Base-by-base conservation (phyloP, 2,797 vertebrate species). In the Pogonophryne albipinna region DNA sequence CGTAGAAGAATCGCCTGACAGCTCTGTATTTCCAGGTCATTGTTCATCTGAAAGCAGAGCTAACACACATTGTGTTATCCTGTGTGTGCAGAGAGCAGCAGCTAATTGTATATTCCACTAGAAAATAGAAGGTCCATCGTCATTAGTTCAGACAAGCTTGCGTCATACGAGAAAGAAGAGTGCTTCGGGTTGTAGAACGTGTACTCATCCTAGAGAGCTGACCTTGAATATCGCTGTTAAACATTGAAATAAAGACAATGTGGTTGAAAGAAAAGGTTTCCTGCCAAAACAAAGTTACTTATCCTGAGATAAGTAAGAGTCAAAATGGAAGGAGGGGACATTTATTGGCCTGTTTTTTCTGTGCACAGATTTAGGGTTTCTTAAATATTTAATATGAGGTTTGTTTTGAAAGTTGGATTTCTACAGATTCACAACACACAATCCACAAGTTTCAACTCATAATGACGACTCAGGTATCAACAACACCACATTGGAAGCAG, bases 81-180 rank as follows among this genome's bases (percentile, higher is more conserved):
- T 56, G 74, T 84, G 62, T 65, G 34, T 9, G 57, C 49, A 85
- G 71, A 70, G 53, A 63, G 62, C 65, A 61, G 73, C 57, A 53
- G 64, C 82, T 87, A 68, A 87, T 85, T 85, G 74, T 81, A 65
- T 76, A 85, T 82, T 76, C 51, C 50, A 65, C 52, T 71, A 84
- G 74, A 82, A 87, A 92, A 88, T 88, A 66, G 27, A 85, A 76
- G 75, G 74, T 73, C 72, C 68, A 78, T 87, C 78, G 86, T 79
- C 81, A 83, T 90, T 81, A 80, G 80, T 70, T 56, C 66, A 53
- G 58, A 71, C 47, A 80, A 76, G 27, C 45, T 52, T 61, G 20
- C 20, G 10, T 78, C 69, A 76, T 38, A 27, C 27, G 6, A 65
- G 55, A 69, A 70, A 80, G 9, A 46, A n/a, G n/a, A 80, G 20